phyloP scores from a whole-genome alignment of 2,113 vertebrate genomes.

The Xiphias gladius region DNA sequence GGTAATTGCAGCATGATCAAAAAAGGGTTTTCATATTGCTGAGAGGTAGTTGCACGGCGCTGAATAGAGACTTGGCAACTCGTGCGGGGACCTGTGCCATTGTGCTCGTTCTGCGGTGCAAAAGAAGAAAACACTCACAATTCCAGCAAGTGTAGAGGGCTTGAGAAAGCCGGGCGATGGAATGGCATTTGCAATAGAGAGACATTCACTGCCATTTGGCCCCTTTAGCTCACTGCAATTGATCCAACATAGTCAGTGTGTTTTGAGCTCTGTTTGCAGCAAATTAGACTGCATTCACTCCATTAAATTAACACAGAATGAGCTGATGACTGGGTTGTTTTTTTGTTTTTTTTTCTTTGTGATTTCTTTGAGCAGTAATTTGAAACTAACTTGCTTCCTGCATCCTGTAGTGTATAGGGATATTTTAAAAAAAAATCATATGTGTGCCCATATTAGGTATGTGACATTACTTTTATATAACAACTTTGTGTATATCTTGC shows the following conservation, averaged over 20 bases:
- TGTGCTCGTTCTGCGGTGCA: slow-evolving; percentile 62
- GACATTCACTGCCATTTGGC: slow-evolving; percentile 65
- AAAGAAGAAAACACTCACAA: slow-evolving; percentile 76
- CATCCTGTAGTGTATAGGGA: background rate
- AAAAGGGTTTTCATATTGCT: slow-evolving; percentile 63
- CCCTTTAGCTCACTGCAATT: slow-evolving; percentile 62
- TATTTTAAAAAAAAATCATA: background rate
- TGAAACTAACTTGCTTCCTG: background rate
- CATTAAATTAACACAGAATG: slow-evolving; percentile 26
- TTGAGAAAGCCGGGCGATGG: slow-evolving; percentile 47
- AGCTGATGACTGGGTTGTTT: slow-evolving; percentile 10
- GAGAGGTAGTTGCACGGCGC: slow-evolving; percentile 52
- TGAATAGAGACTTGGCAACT: slow-evolving; percentile 77
- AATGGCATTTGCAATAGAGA: slow-evolving; percentile 62
- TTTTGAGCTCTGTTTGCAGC: slow-evolving; percentile 42
- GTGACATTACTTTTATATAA: background rate
- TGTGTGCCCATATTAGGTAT: background rate
- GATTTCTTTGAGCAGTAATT: slow-evolving; percentile 10
- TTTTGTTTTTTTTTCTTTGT: background rate
- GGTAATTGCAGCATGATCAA: slow-evolving; percentile 74
- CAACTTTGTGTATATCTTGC: background rate
- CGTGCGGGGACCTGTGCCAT: slow-evolving; percentile 61
- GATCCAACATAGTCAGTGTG: slow-evolving; percentile 61
- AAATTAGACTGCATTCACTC: slow-evolving; percentile 28
- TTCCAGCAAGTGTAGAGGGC: slow-evolving; percentile 51